phyloP scores from a whole-genome alignment of 1,140 invertebrate genomes.

The Philotrypesis tridentata region DNA sequence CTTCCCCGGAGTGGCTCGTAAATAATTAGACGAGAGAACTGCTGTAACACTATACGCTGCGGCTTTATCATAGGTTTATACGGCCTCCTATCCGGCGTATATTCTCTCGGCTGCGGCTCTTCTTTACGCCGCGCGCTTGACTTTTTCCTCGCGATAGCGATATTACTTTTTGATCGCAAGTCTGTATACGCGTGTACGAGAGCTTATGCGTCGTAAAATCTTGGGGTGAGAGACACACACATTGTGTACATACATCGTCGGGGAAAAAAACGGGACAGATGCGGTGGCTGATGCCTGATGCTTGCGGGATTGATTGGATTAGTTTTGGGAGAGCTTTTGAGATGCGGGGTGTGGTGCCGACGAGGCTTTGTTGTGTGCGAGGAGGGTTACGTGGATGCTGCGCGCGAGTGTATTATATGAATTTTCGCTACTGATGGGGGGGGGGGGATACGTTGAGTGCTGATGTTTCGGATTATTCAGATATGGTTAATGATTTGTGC shows the following conservation, averaged over 20 bases:
- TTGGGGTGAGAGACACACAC: too few species aligned
- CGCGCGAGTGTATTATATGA: not conserved
- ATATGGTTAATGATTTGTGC: not conserved
- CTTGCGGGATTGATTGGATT: slow-evolving; percentile 27
- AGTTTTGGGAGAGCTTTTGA: not conserved
- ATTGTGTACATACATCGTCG: too few species aligned
- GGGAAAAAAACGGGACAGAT: not conserved
- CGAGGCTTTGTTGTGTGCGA: not conserved
- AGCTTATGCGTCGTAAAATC: too few species aligned
- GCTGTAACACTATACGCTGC: not conserved
- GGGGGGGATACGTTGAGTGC: not conserved
- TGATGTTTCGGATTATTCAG: not conserved
- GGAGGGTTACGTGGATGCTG: not conserved
- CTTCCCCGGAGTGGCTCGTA: slow-evolving; percentile 21
- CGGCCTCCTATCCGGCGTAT: too few species aligned
- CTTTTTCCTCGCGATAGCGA: not conserved
- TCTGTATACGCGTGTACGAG: too few species aligned
- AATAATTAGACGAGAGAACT: slow-evolving; percentile 34
- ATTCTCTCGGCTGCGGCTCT: slow-evolving; percentile 2
- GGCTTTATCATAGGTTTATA: slow-evolving; percentile 38
- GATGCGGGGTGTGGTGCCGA: not conserved
- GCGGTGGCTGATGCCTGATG: not conserved
- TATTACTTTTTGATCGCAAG: too few species aligned
- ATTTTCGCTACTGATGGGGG: not conserved
- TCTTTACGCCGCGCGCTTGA: not conserved